Percentiles rank a stretch among this genome's conserved stretches.
Conservation (phyloP, 2,888 invertebrate species). For the Volucella inflata region DNA sequence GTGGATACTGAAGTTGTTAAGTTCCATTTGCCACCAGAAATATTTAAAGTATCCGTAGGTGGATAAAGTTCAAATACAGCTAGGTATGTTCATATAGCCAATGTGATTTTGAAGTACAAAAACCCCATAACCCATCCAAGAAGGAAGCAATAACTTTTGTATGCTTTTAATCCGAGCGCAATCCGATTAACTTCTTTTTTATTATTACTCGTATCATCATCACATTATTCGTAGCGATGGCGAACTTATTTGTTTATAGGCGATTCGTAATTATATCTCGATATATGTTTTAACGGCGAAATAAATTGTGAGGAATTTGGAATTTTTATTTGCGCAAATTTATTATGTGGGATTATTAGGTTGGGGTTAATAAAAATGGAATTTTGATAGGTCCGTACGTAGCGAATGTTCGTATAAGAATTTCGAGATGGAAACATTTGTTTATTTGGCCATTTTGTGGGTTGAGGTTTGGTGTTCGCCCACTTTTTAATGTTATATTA, state of each 20-base stretch:
- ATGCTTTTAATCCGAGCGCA: conserved; percentile 3
- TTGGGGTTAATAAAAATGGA: conserved; percentile 6
- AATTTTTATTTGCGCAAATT: conserved; percentile 28
- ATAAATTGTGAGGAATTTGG: neutral
- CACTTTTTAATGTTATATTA: too few species aligned
- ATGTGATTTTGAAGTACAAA: too few species aligned
- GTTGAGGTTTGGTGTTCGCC: neutral
- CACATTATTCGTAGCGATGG: neutral
- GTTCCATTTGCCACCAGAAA: conserved; percentile 17
- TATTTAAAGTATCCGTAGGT: neutral
- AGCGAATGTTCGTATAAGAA: neutral
- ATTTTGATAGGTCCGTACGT: conserved; percentile 15
- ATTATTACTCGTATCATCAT: too few species aligned
- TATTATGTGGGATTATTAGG: conserved; percentile 30
- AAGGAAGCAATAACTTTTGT: conserved; percentile 4
- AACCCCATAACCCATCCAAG: neutral
- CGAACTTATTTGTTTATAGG: conserved; percentile 20
- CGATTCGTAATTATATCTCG: neutral
- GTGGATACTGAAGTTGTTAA: conserved; percentile 19
- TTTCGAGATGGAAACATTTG: neutral
- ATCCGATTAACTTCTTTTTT: conserved; percentile 19
- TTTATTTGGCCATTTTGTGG: conserved; percentile 18
- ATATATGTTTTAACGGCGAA: neutral
- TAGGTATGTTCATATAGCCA: too few species aligned
- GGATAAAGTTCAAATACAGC: too few species aligned